These are phyloP conservation scores for Chirona hameri DNA, from an alignment of 2,888 invertebrate species.

Conservation along the genomic window DNA sequence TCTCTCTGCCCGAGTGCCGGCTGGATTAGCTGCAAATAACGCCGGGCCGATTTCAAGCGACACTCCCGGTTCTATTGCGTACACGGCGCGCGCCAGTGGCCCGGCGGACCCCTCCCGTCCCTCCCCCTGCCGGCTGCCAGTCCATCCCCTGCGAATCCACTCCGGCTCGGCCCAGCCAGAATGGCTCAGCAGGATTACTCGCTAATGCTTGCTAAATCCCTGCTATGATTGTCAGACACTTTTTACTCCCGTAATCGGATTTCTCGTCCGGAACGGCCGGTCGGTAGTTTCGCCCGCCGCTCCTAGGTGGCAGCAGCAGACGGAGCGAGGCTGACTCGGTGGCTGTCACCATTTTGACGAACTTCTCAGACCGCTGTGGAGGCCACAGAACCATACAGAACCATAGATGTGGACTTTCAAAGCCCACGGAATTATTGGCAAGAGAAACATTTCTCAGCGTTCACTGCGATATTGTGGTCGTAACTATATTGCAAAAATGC, in stretches of 20 bases:
- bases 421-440: too few relatives aligned
- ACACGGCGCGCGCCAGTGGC: background rate
- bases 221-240: conserved; percentile 1
- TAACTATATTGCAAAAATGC: too few relatives aligned
- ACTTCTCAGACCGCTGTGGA: background rate
- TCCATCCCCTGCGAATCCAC: background rate
- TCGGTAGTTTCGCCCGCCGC: background rate
- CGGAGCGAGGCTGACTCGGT: background rate
- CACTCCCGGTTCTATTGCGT: background rate
- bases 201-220: background rate
- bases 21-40: conserved; percentile 3
- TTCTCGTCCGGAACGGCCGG: background rate
- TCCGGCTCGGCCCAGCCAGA: background rate
- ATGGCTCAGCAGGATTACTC: background rate
- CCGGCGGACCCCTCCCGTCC: background rate
- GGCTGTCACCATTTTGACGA: background rate
- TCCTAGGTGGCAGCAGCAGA: background rate
- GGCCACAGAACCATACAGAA: too few relatives aligned
- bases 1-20: background rate
- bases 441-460: too few relatives aligned
- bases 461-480: too few relatives aligned
- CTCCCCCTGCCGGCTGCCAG: background rate
- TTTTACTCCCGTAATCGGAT: conserved; percentile 6
- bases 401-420: too few relatives aligned
- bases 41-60: background rate